Percentiles rank a stretch among this genome's conserved stretches.
Conservation (phyloP, 2,888 invertebrate genomes). For the Spatulosminthurus flaviceps region DNA sequence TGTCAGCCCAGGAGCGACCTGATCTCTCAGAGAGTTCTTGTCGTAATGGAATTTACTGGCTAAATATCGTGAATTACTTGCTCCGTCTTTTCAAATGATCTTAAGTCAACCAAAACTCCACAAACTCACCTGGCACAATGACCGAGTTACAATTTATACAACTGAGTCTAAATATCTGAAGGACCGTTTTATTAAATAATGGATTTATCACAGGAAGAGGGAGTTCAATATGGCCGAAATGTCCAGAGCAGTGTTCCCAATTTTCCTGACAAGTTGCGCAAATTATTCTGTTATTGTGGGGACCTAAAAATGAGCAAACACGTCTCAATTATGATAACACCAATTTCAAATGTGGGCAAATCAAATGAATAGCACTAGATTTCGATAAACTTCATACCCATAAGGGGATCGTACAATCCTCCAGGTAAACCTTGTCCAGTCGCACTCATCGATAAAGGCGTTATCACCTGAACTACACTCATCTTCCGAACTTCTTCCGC, state of each 20-base stretch:
- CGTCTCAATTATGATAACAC: too few relatives aligned
- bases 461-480: constrained; percentile 83
- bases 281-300: constrained; percentile 73
- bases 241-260: constrained; percentile 81
- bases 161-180: constrained; percentile 74
- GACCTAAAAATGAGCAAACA: constrained; percentile 68
- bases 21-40: too few relatives aligned
- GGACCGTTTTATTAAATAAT: constrained; percentile 80
- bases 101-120: too few relatives aligned
- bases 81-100: too few relatives aligned
- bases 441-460: constrained; percentile 80
- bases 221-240: constrained; percentile 93
- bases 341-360: neutral
- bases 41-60: too few relatives aligned
- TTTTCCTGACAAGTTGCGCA: constrained; percentile 83
- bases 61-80: too few relatives aligned
- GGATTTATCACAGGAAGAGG: constrained; percentile 92
- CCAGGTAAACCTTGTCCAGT: constrained; percentile 83
- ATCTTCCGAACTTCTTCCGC: constrained; percentile 80
- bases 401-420: constrained; percentile 88
- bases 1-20: too few relatives aligned
- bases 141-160: constrained; percentile 78
- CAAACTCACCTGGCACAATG: constrained; percentile 72
- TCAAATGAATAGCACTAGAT: too few relatives aligned
- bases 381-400: constrained; percentile 72